Percentiles rank a stretch among this genome's conserved stretches.
Conservation (phyloP, 2,888 invertebrate species). For the Melieria picta region DNA sequence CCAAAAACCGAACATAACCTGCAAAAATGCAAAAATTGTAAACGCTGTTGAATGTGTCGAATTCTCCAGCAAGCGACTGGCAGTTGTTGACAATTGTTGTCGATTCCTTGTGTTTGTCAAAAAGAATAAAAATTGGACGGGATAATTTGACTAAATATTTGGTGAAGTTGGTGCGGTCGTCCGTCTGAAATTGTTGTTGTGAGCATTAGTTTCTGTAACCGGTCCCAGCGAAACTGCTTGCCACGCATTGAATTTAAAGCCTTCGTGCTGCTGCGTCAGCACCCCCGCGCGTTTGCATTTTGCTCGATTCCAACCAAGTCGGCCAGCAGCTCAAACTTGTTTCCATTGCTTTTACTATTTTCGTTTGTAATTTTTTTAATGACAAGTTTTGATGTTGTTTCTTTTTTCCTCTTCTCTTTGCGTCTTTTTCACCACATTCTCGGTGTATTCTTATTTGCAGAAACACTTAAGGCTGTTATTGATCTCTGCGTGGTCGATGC, state of each 20-base stretch:
- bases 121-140: too few species aligned
- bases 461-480: constrained; percentile 87
- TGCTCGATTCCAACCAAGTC: too few species aligned
- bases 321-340: too few species aligned
- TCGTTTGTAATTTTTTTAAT: background rate
- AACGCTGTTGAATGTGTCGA: too few species aligned
- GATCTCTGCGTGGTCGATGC: constrained; percentile 88
- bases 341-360: too few species aligned
- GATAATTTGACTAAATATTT: too few species aligned
- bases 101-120: background rate
- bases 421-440: background rate
- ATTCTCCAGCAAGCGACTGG: too few species aligned
- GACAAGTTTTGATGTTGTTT: background rate
- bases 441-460: constrained; percentile 69
- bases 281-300: too few species aligned
- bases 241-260: constrained; percentile 17
- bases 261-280: too few species aligned
- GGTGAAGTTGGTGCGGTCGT: too few species aligned
- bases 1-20: constrained; percentile 18
- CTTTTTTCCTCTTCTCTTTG: background rate
- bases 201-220: too few species aligned
- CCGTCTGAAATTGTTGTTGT: too few species aligned
- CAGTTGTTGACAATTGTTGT: background rate
- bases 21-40: background rate
- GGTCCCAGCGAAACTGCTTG: background rate